These are phyloP conservation scores for Cheirogaleus major DNA, from an alignment of 2,797 vertebrate genomes.

Conservation along the genomic window DNA sequence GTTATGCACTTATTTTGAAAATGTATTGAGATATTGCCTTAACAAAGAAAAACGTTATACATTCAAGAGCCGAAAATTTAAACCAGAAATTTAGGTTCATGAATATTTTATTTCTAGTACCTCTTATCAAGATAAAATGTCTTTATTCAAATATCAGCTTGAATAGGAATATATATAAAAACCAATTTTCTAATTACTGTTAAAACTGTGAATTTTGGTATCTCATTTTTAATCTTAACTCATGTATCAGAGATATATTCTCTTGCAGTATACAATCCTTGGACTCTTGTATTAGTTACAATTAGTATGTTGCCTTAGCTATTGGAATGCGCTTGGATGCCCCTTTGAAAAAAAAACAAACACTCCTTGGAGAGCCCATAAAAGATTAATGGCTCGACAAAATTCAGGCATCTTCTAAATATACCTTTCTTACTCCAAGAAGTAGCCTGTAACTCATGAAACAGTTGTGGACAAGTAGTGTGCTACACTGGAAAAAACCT, in stretches of 20 bases:
- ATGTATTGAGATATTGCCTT: not conserved
- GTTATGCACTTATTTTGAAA: constrained; percentile 6
- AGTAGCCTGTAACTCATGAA: not conserved
- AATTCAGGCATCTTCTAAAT: constrained; percentile 34
- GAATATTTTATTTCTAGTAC: constrained; percentile 41
- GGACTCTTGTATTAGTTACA: constrained; percentile 5
- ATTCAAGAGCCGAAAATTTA: constrained; percentile 53
- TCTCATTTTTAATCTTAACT: constrained; percentile 48
- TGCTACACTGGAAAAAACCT: not conserved
- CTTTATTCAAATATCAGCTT: constrained; percentile 40
- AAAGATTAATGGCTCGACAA: constrained; percentile 34
- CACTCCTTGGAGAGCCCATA: not conserved
- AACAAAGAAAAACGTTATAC: not conserved
- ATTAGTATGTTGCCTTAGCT: constrained; percentile 6
- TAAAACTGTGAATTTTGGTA: constrained; percentile 31
- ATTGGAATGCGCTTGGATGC: not conserved
- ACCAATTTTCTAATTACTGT: constrained; percentile 41
- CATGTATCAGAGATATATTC: not conserved
- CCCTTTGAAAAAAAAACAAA: not conserved
- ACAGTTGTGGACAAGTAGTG: not conserved
- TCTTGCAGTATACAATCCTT: not conserved
- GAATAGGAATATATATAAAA: constrained; percentile 28
- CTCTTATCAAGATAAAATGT: constrained; percentile 42
- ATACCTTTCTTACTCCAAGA: not conserved
- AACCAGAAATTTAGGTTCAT: not conserved